Evolutionary conservation across 2,113 vertebrate species (phyloP), one percentile per base, ranked within the genome.

Genomic region (Emydocephalus ijimae): DNA sequence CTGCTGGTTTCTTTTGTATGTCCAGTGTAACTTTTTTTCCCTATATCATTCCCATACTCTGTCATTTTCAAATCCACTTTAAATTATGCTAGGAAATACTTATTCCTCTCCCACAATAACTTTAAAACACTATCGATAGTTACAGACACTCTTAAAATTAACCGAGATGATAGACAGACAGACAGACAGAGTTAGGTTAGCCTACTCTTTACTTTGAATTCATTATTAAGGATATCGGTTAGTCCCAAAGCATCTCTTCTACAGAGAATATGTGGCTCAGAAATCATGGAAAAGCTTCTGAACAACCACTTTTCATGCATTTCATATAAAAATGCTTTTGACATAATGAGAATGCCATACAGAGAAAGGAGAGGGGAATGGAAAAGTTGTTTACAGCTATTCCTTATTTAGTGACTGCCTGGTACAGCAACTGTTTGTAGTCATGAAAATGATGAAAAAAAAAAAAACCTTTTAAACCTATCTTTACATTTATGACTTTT

Each of bases 151-250:
- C 29, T 69, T 69, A 64, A 64, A 74, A 74, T 74, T 18, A 34
- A 74, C 15, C 34, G n/a, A 29, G 29, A 12, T 2, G n/a, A 34
- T 6, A 64, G 26, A 61, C 3, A 64, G 26, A 64, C 1, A 29
- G 59, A 61, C 11, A 52, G 50, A 52, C 10, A 12, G 50, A 61
- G 57, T 59, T 6, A 64, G 29, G 61, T 12, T 64, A 64, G 10
- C 57, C 88, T 21, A 10, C 81, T 93, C 23, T 43, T 45, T 93
- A 90, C 81, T 50, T 50, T 39, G 2, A 91, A 87, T 93, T 96
- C 48, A 91, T 95, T 97, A 96, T 93, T 94, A 93, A 94, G 91
- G 55, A 56, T 88, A 18, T 9, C 29, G 52, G 29, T 87, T n/a
- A 8, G 39, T 54, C 4, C 3, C 8, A 74, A 92, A n/a, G 34